Evolutionary conservation across 2,113 vertebrate genomes (phyloP), one percentile per base, ranked within the genome.

Genomic region (Struthidea cinerea): DNA sequence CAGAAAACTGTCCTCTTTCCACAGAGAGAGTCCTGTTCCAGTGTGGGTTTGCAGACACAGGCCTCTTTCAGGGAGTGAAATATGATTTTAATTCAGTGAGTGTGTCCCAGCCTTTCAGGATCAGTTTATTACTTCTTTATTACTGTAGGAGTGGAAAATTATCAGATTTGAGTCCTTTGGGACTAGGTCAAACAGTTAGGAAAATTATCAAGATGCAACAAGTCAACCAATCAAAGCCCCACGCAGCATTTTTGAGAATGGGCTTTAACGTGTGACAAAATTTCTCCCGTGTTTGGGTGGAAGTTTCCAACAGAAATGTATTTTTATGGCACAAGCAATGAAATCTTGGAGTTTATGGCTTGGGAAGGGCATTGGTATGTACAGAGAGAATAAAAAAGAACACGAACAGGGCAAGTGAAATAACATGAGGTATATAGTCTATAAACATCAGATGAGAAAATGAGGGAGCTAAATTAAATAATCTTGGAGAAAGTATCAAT

Each of bases 391-490:
- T 49, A 67, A 89, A 94, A 88, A 78, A 41, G 26, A 61, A 10
- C 42, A 46, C 1, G 22, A 87, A 82, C 50, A 92, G 35, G 37
- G 35, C 27, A 65, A 74, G 52, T 78, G 55, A 95, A 96, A 77
- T 73, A 84, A 61, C 2, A 6, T 21, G 5, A 73, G 30, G 30
- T 42, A 16, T 57, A 41, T 50, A 65, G 68, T 77, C 78, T 89
- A 56, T 93, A 94, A 89, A 69, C 42, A 71, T 65, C 76, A 79
- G 63, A 22, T 87, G 53, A 93, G 89, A 91, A 95, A 96, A 95
- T 49, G 68, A 93, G 53, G 37, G 71, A 79, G 64, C 42, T 95
- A 88, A 95, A 93, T 97, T 74, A 97, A 90, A 91, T 92, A 84
- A 46, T 80, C 55, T 76, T 70, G 52, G 67, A 86, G 39, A 90